phyloP scores from a whole-genome alignment of 2,113 vertebrate species.

The Electrona antarctica region DNA sequence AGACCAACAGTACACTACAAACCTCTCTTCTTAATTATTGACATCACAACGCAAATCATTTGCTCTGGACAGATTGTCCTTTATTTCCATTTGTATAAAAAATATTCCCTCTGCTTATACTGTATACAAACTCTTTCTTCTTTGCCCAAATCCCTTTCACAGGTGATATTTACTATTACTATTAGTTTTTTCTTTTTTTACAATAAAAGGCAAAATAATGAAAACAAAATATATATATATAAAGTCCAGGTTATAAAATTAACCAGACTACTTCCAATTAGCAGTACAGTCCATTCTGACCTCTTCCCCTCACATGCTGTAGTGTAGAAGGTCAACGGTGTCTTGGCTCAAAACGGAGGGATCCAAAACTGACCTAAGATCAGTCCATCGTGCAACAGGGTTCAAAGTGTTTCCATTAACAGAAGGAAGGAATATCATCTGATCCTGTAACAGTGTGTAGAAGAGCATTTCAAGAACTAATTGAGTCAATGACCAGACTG shows the following conservation, averaged over 20 bases:
- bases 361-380: neutral
- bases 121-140: neutral
- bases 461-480: too few species aligned
- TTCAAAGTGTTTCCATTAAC: neutral
- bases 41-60: neutral
- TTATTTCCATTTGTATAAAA: neutral
- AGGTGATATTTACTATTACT: neutral
- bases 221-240: neutral
- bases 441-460: too few species aligned
- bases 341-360: neutral
- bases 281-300: neutral
- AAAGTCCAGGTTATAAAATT: neutral
- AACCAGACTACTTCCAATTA: neutral
- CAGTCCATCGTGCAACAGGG: neutral
- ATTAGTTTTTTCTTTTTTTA: neutral
- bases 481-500: too few species aligned
- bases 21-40: neutral
- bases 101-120: neutral
- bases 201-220: neutral
- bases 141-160: neutral
- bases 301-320: neutral
- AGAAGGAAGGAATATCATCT: neutral
- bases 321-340: neutral
- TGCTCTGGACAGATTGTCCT: neutral
- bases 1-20: too few species aligned